phyloP scores from a whole-genome alignment of 2,797 vertebrate genomes.

The Danionella dracula region DNA sequence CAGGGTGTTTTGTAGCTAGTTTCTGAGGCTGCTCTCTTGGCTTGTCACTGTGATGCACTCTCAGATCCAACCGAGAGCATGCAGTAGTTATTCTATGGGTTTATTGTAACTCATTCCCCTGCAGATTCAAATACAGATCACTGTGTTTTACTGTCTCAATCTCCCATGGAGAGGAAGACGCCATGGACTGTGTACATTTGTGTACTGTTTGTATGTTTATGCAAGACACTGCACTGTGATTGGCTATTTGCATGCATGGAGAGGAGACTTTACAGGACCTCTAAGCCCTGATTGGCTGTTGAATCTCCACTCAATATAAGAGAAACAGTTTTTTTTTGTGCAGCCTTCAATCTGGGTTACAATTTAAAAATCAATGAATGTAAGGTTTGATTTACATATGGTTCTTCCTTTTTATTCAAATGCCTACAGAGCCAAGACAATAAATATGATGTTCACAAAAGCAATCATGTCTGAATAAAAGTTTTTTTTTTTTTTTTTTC shows the following conservation, averaged over 20 bases:
- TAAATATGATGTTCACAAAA: conserved; percentile 55
- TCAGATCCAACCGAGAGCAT: conserved; percentile 16
- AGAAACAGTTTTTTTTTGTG: conserved; percentile 56
- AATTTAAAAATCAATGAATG: conserved; percentile 43
- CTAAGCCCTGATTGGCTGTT: conserved; percentile 23
- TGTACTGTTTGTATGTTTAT: conserved; percentile 51
- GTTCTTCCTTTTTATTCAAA: conserved; percentile 48
- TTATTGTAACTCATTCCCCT: conserved; percentile 44
- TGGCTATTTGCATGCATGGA: conserved; percentile 51
- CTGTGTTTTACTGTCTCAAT: conserved; percentile 68
- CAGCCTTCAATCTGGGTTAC: conserved; percentile 60
- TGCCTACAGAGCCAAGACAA: conserved; percentile 54
- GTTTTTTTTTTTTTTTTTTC: conserved; percentile 62
- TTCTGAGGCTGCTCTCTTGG: conserved; percentile 28
- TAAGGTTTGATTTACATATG: conserved; percentile 29
- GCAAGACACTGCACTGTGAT: conserved; percentile 72
- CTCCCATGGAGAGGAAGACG: conserved; percentile 67
- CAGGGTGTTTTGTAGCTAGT: conserved; percentile 30
- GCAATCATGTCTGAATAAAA: conserved; percentile 72
- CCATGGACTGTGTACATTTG: conserved; percentile 59
- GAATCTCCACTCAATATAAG: conserved; percentile 28
- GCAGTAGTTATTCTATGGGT: conserved; percentile 3
- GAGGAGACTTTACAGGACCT: conserved; percentile 37
- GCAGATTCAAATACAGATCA: conserved; percentile 45
- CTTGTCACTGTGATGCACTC: conserved; percentile 25